A percentile compares a stretch with the other conserved stretches of the same genome.
These are phyloP conservation scores for Avahi laniger DNA, from an alignment of 2,797 vertebrate species.

Conservation along the genomic window DNA sequence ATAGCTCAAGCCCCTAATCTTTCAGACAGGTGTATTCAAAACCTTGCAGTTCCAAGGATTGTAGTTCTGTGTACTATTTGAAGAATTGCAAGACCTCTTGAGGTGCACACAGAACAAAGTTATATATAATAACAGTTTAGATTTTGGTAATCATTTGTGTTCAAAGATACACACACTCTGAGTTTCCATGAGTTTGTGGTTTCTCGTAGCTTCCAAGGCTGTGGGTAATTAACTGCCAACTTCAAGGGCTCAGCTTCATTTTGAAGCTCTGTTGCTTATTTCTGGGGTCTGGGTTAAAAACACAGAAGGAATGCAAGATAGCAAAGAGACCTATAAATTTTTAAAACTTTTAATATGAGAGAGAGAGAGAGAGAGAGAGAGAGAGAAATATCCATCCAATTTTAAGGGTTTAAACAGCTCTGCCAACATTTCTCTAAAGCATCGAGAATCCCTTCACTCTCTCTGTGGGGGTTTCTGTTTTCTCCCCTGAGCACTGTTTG, in stretches of 20 bases:
- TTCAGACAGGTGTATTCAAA: neutral
- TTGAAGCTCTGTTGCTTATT: neutral
- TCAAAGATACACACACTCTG: accelerated
- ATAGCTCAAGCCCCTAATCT: neutral
- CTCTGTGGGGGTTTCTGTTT: neutral
- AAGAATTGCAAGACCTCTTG: neutral
- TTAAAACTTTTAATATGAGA: neutral
- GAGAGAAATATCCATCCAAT: accelerated
- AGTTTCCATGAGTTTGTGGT: neutral
- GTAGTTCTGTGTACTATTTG: neutral
- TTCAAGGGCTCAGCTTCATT: neutral
- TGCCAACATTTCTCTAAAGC: neutral
- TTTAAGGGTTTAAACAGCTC: accelerated
- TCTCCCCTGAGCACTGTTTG: neutral
- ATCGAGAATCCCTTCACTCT: accelerated
- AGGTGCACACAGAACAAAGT: neutral
- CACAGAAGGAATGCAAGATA: neutral
- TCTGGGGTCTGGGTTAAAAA: neutral
- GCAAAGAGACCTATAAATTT: neutral
- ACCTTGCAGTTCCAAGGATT: neutral
- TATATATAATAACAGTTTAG: accelerated
- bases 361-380: neutral
- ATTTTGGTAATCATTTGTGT: neutral
- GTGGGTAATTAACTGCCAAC: no score
- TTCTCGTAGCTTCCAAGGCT: neutral